These are phyloP conservation scores for Slavum lentiscoides DNA, from an alignment of 2,888 invertebrate species.

Conservation along the genomic window DNA sequence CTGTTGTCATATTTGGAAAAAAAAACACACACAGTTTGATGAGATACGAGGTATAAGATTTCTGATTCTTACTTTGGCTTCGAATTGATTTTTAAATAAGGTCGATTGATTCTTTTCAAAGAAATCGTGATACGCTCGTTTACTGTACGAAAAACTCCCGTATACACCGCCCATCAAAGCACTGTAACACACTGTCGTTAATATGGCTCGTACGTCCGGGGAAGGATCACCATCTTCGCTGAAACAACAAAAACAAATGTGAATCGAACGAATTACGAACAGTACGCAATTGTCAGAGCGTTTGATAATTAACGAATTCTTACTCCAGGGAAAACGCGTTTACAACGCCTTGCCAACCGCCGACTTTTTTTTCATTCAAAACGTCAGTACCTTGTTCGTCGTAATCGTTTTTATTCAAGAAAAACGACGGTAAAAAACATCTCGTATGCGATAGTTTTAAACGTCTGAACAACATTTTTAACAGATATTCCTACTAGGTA, in stretches of 20 bases:
- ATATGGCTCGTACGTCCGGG: conserved; percentile 25
- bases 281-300: too few relatives aligned
- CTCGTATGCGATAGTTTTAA: conserved; percentile 17
- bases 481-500: not conserved
- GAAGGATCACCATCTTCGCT: conserved; percentile 41
- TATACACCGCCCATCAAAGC: conserved; percentile 27
- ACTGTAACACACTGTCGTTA: conserved; percentile 29
- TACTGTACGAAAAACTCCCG: conserved; percentile 38
- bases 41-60: not conserved
- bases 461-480: conserved; percentile 15
- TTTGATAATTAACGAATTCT: too few relatives aligned
- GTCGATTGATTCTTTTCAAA: conserved; percentile 43
- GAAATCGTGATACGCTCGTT: conserved; percentile 44
- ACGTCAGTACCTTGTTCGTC: conserved; percentile 20
- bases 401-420: not conserved
- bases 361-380: not conserved
- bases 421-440: conserved; percentile 37
- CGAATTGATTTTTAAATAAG: conserved; percentile 39
- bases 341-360: conserved; percentile 42
- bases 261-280: not conserved
- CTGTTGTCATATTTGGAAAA: not conserved
- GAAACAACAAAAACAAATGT: not conserved
- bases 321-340: conserved; percentile 33
- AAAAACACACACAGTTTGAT: not conserved
- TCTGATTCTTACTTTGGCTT: conserved; percentile 26